Conservation (phyloP, 2,113 vertebrate genomes). For the Noturus placidus region DNA sequence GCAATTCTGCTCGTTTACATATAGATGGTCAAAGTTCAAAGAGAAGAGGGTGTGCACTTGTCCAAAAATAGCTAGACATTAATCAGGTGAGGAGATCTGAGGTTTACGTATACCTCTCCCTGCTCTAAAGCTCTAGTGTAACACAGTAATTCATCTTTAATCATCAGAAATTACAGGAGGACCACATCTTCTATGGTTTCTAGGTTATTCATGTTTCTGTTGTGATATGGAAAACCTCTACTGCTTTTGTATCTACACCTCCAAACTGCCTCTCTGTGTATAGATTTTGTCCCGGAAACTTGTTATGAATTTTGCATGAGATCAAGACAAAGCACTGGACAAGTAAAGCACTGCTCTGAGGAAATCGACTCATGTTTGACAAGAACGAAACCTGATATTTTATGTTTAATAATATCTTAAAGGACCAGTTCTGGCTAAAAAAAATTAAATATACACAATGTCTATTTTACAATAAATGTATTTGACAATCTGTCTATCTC, state of each 20-base stretch:
- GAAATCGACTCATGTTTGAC: neutral
- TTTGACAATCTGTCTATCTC: slow-evolving; percentile 14
- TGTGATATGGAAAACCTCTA: neutral
- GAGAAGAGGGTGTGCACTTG: slow-evolving; percentile 4
- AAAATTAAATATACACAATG: neutral
- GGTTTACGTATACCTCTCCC: neutral
- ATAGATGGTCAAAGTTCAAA: slow-evolving; percentile 15
- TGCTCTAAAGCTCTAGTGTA: slow-evolving; percentile 4
- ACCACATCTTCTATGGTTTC: neutral
- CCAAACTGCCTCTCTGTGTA: neutral
- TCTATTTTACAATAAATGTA: neutral
- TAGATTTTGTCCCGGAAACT: slow-evolving; percentile 5
- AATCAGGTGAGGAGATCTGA: slow-evolving; percentile 9
- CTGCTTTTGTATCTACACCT: neutral
- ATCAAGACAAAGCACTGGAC: neutral
- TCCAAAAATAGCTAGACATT: slow-evolving; percentile 34
- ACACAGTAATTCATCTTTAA: neutral
- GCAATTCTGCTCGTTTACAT: slow-evolving; percentile 16
- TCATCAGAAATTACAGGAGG: neutral
- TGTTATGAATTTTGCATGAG: slow-evolving; percentile 27
- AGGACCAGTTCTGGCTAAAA: neutral
- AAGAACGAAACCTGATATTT: slow-evolving; percentile 9
- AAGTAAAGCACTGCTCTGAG: neutral
- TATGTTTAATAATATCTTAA: neutral
- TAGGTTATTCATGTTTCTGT: neutral